phyloP scores from a whole-genome alignment of 2,797 vertebrate species.

The Sternarchorhynchus goeldii region DNA sequence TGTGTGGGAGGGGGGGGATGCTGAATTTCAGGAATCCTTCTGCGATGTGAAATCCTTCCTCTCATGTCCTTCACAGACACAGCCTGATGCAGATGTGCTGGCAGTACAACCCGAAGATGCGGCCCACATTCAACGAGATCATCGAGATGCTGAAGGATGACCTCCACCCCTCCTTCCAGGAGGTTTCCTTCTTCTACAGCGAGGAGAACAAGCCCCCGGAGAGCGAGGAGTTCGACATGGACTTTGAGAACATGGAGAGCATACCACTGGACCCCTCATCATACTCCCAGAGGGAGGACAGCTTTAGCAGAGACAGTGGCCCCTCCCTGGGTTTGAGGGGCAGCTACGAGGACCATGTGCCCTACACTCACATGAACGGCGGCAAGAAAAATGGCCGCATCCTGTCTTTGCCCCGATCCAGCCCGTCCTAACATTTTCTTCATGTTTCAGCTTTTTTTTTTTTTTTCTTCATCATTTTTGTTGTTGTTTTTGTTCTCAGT shows the following conservation, averaged over 20 bases:
- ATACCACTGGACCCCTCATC: constrained; percentile 94
- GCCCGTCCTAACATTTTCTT: constrained; percentile 88
- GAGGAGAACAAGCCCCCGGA: constrained; percentile 96
- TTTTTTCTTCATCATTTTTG: constrained; percentile 59
- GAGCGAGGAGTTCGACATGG: constrained; percentile 92
- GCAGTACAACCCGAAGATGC: constrained; percentile 98
- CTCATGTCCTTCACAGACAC: constrained; percentile 71
- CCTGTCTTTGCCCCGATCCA: constrained; percentile 89
- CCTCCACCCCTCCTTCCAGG: constrained; percentile 89
- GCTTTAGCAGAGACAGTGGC: constrained; percentile 81
- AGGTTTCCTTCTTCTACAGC: constrained; percentile 96
- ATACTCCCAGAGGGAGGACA: constrained; percentile 85
- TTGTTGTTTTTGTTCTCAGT: constrained; percentile 58
- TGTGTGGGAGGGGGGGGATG: neutral
- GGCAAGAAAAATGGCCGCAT: constrained; percentile 96
- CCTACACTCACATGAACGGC: constrained; percentile 99
- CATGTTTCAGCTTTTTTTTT: constrained; percentile 53
- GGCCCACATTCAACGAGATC: constrained; percentile 92
- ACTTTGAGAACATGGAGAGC: constrained; percentile 99
- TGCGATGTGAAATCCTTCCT: neutral
- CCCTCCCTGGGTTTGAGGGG: constrained; percentile 84
- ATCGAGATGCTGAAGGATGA: constrained; percentile 95
- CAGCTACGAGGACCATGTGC: constrained; percentile 92
- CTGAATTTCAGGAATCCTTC: neutral
- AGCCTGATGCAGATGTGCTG: constrained; percentile 97